Evolutionary conservation across 1,140 invertebrate species (phyloP).

Genomic region (Aphelinus atriplicis): DNA sequence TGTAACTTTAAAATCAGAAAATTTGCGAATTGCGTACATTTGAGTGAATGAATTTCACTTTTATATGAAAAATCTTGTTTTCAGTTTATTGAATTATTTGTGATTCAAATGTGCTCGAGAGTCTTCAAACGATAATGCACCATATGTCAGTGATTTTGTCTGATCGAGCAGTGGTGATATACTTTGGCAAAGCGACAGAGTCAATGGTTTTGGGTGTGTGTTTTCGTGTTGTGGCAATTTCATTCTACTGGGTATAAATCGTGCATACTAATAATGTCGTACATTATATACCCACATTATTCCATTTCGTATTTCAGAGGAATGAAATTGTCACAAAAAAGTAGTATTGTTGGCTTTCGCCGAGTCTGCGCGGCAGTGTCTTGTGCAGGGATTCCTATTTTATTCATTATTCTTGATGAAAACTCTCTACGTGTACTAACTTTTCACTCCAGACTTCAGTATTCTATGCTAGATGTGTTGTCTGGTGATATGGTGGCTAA

Average conservation of each 20-base stretch:
- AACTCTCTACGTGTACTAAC: slow-evolving; percentile 46
- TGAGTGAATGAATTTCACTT: slow-evolving; percentile 8
- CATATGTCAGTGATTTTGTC: slow-evolving; percentile 33
- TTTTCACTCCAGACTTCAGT: slow-evolving; percentile 47
- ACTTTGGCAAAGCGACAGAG: slow-evolving; percentile 15
- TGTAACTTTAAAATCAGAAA: slow-evolving; percentile 12
- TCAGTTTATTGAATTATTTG: not conserved
- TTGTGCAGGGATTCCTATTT: slow-evolving; percentile 35
- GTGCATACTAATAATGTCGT: too few relatives aligned
- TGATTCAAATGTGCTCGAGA: not conserved
- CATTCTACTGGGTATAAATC: not conserved
- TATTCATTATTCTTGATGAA: slow-evolving; percentile 26
- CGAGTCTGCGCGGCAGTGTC: slow-evolving; percentile 38
- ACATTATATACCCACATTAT: too few relatives aligned
- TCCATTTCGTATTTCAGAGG: not conserved
- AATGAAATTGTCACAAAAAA: slow-evolving; percentile 14
- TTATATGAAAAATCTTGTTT: too few relatives aligned
- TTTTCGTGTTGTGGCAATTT: slow-evolving; percentile 23
- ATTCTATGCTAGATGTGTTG: slow-evolving; percentile 55
- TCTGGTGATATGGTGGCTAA: slow-evolving; percentile 60
- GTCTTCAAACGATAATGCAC: not conserved
- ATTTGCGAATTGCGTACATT: slow-evolving; percentile 36
- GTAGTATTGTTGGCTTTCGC: slow-evolving; percentile 42
- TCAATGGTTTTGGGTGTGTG: slow-evolving; percentile 29
- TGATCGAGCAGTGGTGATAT: slow-evolving; percentile 7